A percentile compares a stretch with the other conserved stretches of the same genome.
Evolutionary conservation across 2,888 invertebrate species (phyloP).

Genomic region (Saturnia japonica): DNA sequence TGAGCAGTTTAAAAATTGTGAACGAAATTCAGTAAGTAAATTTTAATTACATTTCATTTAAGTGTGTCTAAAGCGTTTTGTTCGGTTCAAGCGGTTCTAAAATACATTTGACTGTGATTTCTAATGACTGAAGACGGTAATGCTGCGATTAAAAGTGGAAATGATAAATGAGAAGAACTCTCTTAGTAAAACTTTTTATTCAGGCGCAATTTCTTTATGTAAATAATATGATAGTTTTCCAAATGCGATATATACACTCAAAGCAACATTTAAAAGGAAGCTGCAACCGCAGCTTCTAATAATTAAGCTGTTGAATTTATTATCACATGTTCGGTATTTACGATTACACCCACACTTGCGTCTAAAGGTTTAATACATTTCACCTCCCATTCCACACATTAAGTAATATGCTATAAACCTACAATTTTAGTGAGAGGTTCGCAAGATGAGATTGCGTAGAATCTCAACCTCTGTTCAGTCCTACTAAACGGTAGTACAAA

Average conservation of each 20-base stretch:
- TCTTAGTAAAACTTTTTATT: not conserved
- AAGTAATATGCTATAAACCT: constrained; percentile 26
- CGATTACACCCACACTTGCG: not conserved
- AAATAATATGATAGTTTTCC: not conserved
- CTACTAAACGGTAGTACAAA: constrained; percentile 43
- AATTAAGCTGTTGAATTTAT: not conserved
- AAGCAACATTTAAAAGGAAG: not conserved
- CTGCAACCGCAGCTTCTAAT: not conserved
- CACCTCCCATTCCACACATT: constrained; percentile 19
- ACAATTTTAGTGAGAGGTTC: constrained; percentile 34
- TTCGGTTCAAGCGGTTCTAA: not conserved
- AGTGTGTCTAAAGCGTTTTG: not conserved
- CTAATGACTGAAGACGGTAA: not conserved
- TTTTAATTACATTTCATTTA: not conserved
- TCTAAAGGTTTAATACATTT: constrained; percentile 4
- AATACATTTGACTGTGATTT: not conserved
- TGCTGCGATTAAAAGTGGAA: not conserved
- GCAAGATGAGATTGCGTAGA: constrained; percentile 40
- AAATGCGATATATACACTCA: not conserved
- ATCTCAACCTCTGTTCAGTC: constrained; percentile 15
- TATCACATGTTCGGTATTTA: not conserved
- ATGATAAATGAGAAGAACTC: not conserved
- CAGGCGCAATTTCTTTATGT: no score
- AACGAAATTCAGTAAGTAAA: not conserved
- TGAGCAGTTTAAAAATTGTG: not conserved